These are phyloP conservation scores for Amphiprion ocellaris DNA, from an alignment of 2,113 vertebrate genomes.

Conservation along the genomic window DNA sequence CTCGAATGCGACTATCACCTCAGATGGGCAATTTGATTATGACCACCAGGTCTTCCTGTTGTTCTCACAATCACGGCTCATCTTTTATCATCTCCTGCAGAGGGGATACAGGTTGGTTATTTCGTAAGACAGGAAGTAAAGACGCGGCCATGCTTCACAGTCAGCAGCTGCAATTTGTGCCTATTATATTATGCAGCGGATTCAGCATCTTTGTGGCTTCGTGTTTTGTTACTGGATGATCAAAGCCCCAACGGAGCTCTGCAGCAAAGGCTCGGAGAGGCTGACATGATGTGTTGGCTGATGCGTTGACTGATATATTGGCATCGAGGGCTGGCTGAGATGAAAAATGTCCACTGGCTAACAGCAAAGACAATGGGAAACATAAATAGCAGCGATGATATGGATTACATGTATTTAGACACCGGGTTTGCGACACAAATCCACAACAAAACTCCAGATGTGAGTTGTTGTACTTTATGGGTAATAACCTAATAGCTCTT, in stretches of 20 bases:
- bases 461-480: background rate
- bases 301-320: background rate
- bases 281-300: background rate
- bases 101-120: slow-evolving; percentile 1
- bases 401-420: background rate
- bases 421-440: background rate
- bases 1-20: slow-evolving; percentile 38
- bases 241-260: slow-evolving; percentile 28
- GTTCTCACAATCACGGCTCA: slow-evolving; percentile 45
- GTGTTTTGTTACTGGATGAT: slow-evolving; percentile 25
- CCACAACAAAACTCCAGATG: background rate
- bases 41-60: slow-evolving; percentile 24
- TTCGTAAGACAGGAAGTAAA: slow-evolving; percentile 1
- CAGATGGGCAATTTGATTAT: slow-evolving; percentile 50
- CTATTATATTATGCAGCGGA: slow-evolving; percentile 33
- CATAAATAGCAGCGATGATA: background rate
- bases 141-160: slow-evolving; percentile 16
- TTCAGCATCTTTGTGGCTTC: slow-evolving; percentile 16
- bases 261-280: background rate
- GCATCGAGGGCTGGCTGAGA: background rate
- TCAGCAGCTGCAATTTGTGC: slow-evolving; percentile 29
- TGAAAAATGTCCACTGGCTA: background rate
- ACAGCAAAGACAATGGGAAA: background rate
- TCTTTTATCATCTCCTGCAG: slow-evolving; percentile 23
- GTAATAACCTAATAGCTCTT: background rate